Percentiles rank a stretch among this genome's conserved stretches.
These are phyloP conservation scores for Brachirus orientalis DNA, from an alignment of 2,113 vertebrate species.

Conservation along the genomic window DNA sequence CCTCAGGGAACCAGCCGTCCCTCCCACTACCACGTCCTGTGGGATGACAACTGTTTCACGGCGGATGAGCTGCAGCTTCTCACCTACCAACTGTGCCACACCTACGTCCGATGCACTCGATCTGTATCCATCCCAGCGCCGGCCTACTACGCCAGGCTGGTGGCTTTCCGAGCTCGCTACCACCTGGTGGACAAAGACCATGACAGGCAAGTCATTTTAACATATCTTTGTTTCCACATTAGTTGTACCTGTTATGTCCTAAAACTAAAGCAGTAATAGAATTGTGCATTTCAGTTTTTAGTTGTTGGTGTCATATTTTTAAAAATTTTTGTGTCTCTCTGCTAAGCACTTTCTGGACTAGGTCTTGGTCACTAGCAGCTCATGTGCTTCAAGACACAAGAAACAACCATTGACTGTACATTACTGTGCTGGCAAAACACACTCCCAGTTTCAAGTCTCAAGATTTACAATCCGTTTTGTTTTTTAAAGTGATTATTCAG, in stretches of 20 bases:
- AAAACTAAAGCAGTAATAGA: too few species aligned
- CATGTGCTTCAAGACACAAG: too few species aligned
- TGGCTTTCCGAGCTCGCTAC: conserved; percentile 96
- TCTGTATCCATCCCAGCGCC: conserved; percentile 98
- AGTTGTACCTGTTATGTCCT: neutral
- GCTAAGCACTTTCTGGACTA: too few species aligned
- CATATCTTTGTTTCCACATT: neutral
- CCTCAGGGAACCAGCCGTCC: conserved; percentile 96
- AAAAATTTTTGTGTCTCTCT: too few species aligned
- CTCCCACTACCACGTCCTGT: conserved; percentile 98
- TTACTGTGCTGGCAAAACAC: too few species aligned
- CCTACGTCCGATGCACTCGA: conserved; percentile 95
- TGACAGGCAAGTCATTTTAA: conserved; percentile 85
- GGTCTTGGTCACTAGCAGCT: too few species aligned
- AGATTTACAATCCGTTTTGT: too few species aligned
- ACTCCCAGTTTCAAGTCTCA: too few species aligned
- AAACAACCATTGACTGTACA: too few species aligned
- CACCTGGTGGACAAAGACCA: conserved; percentile 99
- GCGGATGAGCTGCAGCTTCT: conserved; percentile 96
- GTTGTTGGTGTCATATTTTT: too few species aligned
- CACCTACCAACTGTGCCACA: conserved; percentile 99
- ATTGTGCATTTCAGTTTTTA: too few species aligned
- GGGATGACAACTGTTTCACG: conserved; percentile 99
- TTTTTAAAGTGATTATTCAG: too few species aligned
- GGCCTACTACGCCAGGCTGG: conserved; percentile 95